phyloP scores from a whole-genome alignment of 2,113 vertebrate genomes.

The Canis aureus region DNA sequence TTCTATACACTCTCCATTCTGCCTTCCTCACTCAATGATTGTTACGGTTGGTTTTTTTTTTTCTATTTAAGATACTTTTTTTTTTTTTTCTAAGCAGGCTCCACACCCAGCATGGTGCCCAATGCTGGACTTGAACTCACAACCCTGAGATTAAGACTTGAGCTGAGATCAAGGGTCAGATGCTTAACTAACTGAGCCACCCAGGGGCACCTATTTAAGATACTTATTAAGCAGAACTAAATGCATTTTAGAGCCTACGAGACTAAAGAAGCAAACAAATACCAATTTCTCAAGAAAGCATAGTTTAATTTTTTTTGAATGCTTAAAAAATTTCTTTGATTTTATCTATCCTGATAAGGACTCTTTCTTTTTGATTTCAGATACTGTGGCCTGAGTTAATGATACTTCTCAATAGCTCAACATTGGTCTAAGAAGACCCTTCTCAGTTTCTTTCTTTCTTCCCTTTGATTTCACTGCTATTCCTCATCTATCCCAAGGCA shows the following conservation, averaged over 20 bases:
- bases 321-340: not conserved
- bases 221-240: not conserved
- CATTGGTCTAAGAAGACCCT: not conserved
- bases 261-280: not conserved
- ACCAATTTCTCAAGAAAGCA: not conserved
- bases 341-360: constrained; percentile 39
- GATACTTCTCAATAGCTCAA: not conserved
- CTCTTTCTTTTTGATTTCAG: not conserved
- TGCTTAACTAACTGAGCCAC: not conserved
- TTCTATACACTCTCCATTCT: not conserved
- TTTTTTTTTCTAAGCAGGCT: not conserved
- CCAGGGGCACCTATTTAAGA: not conserved
- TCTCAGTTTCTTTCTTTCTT: not conserved
- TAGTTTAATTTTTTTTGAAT: not conserved
- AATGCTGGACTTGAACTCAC: not conserved
- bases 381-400: not conserved
- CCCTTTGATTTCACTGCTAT: not conserved
- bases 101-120: not conserved
- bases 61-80: not conserved
- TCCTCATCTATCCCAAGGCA: not conserved
- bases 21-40: constrained; percentile 43
- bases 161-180: not conserved
- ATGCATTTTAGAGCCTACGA: not conserved
- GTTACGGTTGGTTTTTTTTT: not conserved
- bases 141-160: not conserved